Base-by-base conservation (phyloP, 2,797 vertebrate genomes). In the Meda fulgida region DNA sequence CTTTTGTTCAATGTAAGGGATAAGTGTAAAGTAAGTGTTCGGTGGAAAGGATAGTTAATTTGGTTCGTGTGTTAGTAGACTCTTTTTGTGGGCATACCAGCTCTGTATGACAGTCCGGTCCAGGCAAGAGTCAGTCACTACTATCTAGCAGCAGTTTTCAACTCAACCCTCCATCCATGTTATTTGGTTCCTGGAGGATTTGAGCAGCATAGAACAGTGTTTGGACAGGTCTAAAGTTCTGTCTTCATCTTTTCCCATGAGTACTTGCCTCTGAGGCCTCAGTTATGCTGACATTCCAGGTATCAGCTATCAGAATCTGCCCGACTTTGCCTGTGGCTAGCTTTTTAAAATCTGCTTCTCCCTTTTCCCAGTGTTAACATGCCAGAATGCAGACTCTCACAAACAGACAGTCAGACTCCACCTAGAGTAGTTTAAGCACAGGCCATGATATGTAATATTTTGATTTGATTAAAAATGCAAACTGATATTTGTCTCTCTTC, bases 351-450 rank as follows among this genome's bases (percentile, higher is more conserved):
- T 91, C 90, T 78, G 83, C 90, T 89, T 90, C 90, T 90, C 89
- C 89, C 91, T 86, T 60, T 84, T 93, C 92, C 89, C 87, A 92
- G 93, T 94, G 93, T 91, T 90, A 93, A 95, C 94, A 93, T 81
- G 94, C 90, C 89, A 91, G 87, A 72, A 60, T 80, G 48, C n/a
- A 72, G 53, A 31, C 31, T 1, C 53, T 16, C 67, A 60, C 51
- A 81, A 40, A 65, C 13, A 65, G 1, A 63, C 53, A 34, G n/a
- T n/a, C 43, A 53, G 23, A 83, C 14, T 66, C 34, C 40, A 75
- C 81, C 58, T 72, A 43, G 26, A 76, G 60, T 67, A 23, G 26
- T 75, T 83, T 53, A 53, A 29, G 31, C 63, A 40, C 55, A 48
- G 58, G 55, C 77, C 19, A 31, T 73, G 55, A 85, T 65, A 73